Evolutionary conservation across 2,888 invertebrate genomes (phyloP).

Genomic region (Hymenopus coronatus): DNA sequence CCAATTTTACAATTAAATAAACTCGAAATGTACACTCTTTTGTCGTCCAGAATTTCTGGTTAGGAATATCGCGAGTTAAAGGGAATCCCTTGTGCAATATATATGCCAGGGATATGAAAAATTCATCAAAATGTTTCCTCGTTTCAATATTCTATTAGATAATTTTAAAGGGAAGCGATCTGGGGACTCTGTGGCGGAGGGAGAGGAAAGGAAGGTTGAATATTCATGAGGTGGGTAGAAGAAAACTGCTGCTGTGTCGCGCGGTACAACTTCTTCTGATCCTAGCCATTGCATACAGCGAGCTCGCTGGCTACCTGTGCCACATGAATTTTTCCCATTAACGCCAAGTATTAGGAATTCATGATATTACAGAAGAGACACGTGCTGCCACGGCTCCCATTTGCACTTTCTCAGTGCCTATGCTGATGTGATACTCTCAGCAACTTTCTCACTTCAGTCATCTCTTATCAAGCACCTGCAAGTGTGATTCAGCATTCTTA

Average conservation of each 20-base stretch:
- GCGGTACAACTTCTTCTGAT: not conserved
- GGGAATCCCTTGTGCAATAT: slow-evolving; percentile 2
- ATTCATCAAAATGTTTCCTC: slow-evolving; percentile 25
- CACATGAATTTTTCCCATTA: not conserved
- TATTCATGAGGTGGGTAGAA: slow-evolving; percentile 21
- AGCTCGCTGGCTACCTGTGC: not conserved
- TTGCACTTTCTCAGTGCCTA: not conserved
- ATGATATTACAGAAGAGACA: not conserved
- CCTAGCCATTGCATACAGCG: not conserved
- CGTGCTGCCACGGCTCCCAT: not conserved
- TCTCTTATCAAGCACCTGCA: too few relatives aligned
- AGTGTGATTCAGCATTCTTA: too few relatives aligned
- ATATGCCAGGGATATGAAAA: slow-evolving; percentile 23
- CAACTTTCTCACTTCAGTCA: not conserved
- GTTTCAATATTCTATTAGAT: slow-evolving; percentile 34
- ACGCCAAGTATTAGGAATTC: not conserved
- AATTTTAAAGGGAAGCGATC: slow-evolving; percentile 32
- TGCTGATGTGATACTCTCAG: not conserved
- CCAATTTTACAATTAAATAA: not conserved
- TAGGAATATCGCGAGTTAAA: not conserved
- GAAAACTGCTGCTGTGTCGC: not conserved
- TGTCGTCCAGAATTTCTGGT: not conserved
- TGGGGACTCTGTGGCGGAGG: not conserved
- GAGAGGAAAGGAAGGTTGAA: slow-evolving; percentile 10
- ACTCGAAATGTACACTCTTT: not conserved